A percentile compares a stretch with the other conserved stretches of the same genome.
phyloP scores from a whole-genome alignment of 2,113 vertebrate species.

The Pogona vitticeps region DNA sequence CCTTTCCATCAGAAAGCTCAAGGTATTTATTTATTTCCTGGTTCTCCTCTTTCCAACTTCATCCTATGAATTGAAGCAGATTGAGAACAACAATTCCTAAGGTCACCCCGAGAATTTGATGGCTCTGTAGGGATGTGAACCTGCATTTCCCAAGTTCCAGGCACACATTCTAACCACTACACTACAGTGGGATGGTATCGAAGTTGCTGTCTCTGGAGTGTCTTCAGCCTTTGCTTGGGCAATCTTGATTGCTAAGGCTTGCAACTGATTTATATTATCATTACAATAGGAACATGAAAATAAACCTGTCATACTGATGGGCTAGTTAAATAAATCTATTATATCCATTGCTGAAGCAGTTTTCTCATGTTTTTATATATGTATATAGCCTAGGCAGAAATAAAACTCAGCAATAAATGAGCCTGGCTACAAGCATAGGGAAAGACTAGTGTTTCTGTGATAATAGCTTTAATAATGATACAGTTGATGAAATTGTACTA shows the following conservation, averaged over 20 bases:
- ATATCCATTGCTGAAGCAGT: constrained; percentile 22
- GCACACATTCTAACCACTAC: background rate
- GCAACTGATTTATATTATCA: constrained; percentile 1
- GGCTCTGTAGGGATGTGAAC: background rate
- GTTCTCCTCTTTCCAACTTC: too few species aligned
- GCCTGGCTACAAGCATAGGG: constrained; percentile 47
- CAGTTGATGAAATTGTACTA: constrained; percentile 38
- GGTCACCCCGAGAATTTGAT: background rate
- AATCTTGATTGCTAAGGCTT: background rate
- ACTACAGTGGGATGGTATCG: background rate
- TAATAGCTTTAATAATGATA: constrained; percentile 55
- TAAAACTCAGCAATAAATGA: constrained; percentile 61
- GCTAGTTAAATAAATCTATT: constrained; percentile 23
- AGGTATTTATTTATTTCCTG: too few species aligned
- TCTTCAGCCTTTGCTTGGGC: background rate
- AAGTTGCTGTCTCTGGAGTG: background rate
- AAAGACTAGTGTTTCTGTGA: constrained; percentile 50
- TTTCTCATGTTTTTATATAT: constrained; percentile 47
- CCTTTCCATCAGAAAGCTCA: too few species aligned
- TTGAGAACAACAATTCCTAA: background rate
- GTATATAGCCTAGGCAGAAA: constrained; percentile 47
- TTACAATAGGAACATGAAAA: constrained; percentile 11
- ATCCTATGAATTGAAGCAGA: too few species aligned
- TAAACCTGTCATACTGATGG: constrained; percentile 7
- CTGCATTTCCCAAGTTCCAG: background rate